These are phyloP conservation scores for Chironomus riparius DNA, from an alignment of 2,888 invertebrate genomes.

Conservation along the genomic window DNA sequence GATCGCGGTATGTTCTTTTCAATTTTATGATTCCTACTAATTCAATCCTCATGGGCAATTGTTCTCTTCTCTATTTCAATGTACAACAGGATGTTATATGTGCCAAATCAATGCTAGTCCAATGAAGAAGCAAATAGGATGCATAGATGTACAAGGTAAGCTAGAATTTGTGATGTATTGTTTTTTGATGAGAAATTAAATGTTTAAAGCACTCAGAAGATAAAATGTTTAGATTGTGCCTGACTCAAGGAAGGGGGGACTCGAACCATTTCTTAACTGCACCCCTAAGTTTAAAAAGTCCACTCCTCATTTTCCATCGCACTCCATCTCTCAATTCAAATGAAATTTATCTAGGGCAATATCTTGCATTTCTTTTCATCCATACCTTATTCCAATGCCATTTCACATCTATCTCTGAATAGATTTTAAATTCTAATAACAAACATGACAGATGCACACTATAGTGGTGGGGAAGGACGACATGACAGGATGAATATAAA, in stretches of 20 bases:
- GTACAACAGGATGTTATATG: conserved; percentile 59
- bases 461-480: neutral
- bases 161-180: conserved; percentile 29
- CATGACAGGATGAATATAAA: neutral
- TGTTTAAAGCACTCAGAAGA: too few species aligned
- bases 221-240: too few species aligned
- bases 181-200: neutral
- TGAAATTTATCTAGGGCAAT: neutral
- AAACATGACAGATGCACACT: neutral
- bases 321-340: neutral
- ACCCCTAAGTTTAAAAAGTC: too few species aligned
- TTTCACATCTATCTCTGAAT: too few species aligned
- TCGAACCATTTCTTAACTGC: too few species aligned
- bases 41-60: neutral
- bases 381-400: neutral
- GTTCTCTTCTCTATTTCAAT: neutral
- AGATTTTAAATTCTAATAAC: neutral
- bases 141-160: conserved; percentile 80
- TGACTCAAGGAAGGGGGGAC: too few species aligned
- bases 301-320: too few species aligned
- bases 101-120: conserved; percentile 83
- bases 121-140: conserved; percentile 81
- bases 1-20: conserved; percentile 53
- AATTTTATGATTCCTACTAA: neutral
- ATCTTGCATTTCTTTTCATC: neutral